Conservation (phyloP, 2,797 vertebrate genomes). For the Betta splendens region DNA sequence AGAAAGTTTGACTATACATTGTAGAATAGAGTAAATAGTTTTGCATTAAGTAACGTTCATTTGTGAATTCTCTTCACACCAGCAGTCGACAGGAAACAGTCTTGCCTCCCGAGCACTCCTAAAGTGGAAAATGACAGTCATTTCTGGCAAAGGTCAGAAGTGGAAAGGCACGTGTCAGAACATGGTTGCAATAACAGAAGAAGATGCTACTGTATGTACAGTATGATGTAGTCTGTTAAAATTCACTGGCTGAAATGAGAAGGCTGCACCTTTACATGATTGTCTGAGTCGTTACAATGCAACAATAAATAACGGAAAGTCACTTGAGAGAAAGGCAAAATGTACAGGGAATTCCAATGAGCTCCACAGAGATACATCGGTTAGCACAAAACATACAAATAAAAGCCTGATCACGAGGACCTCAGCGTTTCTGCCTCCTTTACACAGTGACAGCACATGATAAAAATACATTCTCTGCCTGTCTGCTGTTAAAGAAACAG, state of each 20-base stretch:
- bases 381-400: conserved; percentile 47
- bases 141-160: conserved; percentile 19
- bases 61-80: conserved; percentile 45
- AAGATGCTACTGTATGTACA: conserved; percentile 21
- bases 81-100: conserved; percentile 36
- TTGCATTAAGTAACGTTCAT: conserved; percentile 26
- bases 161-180: conserved; percentile 53
- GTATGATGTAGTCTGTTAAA: conserved; percentile 16
- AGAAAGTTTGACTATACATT: conserved; percentile 62
- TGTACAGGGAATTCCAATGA: conserved; percentile 31
- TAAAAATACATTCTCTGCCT: conserved; percentile 67
- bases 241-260: conserved; percentile 2
- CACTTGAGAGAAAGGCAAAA: conserved; percentile 51
- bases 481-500: conserved; percentile 16
- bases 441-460: conserved; percentile 41
- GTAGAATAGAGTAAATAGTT: conserved; percentile 55
- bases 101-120: conserved; percentile 4
- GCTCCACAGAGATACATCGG: conserved; percentile 23
- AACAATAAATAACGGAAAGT: conserved; percentile 78
- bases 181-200: conserved; percentile 31
- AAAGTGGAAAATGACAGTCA: conserved; percentile 32
- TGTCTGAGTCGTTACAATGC: conserved; percentile 67
- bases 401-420: conserved; percentile 28
- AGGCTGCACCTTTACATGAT: conserved; percentile 55
- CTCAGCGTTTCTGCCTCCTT: conserved; percentile 48